phyloP scores from a whole-genome alignment of 2,888 invertebrate genomes.

The Linyphia triangularis region DNA sequence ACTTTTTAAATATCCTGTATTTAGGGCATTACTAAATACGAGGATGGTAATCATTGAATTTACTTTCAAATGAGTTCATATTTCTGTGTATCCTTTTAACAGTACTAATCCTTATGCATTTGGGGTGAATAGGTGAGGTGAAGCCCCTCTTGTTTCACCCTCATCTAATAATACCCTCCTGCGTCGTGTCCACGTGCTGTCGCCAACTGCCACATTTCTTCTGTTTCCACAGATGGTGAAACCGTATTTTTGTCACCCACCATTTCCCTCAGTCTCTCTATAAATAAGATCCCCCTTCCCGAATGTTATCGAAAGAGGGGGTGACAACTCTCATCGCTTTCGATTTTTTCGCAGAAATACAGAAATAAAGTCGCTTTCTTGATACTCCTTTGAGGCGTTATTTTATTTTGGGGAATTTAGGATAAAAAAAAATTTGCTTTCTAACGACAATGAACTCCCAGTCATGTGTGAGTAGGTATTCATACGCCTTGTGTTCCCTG shows the following conservation, averaged over 20 bases:
- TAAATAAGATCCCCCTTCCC: constrained; percentile 26
- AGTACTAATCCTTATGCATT: too few relatives aligned
- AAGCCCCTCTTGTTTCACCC: background rate
- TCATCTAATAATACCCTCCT: constrained; percentile 21
- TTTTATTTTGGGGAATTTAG: too few relatives aligned
- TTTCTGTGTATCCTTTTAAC: too few relatives aligned
- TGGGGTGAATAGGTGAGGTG: background rate
- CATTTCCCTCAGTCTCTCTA: constrained; percentile 22
- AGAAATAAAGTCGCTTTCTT: background rate
- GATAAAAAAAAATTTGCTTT: too few relatives aligned
- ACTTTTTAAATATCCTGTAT: too few relatives aligned
- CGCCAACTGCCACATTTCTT: constrained; percentile 27
- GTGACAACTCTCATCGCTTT: constrained; percentile 7
- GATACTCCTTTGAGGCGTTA: background rate
- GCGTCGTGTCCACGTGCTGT: constrained; percentile 25
- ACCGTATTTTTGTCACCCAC: constrained; percentile 41
- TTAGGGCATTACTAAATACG: too few relatives aligned
- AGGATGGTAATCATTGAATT: too few relatives aligned
- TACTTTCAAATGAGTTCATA: too few relatives aligned
- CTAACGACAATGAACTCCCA: too few relatives aligned
- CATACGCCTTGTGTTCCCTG: too few relatives aligned
- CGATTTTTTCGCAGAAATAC: background rate
- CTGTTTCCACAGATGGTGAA: constrained; percentile 69
- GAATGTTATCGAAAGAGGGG: constrained; percentile 20
- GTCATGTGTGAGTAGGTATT: too few relatives aligned